A percentile compares a stretch with the other conserved stretches of the same genome.
Conservation (phyloP, 1,140 invertebrate genomes). For the Drosophila repleta region DNA sequence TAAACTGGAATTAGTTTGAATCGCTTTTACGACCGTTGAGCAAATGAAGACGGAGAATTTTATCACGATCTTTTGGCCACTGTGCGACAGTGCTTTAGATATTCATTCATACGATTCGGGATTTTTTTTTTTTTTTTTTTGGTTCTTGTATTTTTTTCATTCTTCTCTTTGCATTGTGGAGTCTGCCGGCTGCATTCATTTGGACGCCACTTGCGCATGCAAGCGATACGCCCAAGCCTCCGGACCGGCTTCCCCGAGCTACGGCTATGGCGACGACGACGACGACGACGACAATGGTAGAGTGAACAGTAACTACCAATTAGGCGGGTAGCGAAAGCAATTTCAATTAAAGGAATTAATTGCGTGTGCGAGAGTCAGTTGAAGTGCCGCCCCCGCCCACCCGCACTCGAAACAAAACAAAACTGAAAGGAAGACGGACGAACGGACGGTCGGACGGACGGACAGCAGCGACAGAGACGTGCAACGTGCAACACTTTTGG, state of each 20-base stretch:
- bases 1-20: constrained; percentile 36
- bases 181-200: constrained; percentile 68
- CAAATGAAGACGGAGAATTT: constrained; percentile 8
- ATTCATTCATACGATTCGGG: constrained; percentile 56
- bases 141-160: constrained; percentile 8
- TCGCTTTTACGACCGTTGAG: constrained; percentile 5
- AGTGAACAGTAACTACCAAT: constrained; percentile 68
- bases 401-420: neutral
- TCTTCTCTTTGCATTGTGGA: constrained; percentile 27
- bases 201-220: constrained; percentile 72
- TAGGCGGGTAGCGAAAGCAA: constrained; percentile 76
- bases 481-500: constrained; percentile 43
- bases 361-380: constrained; percentile 73
- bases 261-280: constrained; percentile 28
- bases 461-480: neutral
- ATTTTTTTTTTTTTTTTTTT: constrained; percentile 31
- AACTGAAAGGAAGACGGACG: neutral
- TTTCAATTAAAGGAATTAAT: constrained; percentile 81
- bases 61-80: constrained; percentile 22
- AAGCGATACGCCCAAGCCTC: constrained; percentile 60
- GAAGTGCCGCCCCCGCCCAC: constrained; percentile 32
- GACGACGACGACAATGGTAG: constrained; percentile 32
- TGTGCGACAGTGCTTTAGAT: constrained; percentile 47
- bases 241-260: neutral
- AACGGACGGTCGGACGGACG: no score